Evolutionary conservation across 2,888 invertebrate species (phyloP), one percentile per base, ranked within the genome.

Genomic region (Eilema griseolum): DNA sequence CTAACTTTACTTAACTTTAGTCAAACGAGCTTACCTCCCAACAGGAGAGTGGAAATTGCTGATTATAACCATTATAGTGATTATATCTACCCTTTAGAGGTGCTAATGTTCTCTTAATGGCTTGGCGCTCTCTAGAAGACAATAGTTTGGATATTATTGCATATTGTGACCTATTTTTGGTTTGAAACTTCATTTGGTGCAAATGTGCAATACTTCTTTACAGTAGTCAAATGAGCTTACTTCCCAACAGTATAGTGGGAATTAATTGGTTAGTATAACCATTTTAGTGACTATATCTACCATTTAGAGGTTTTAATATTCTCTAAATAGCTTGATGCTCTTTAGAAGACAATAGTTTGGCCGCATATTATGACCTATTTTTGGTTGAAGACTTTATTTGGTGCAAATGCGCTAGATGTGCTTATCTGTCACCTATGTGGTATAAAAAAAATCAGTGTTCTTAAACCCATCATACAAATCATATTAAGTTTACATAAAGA

Each of bases 1-100:
- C 59, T 71, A 65, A 65, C 69, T 80, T 68, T 65, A 68, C 73
- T 71, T 71, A 65, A 65, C 69, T 80, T 68, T 65, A 68, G 72
- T 71, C 72, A 67, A 79, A 78, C 71, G 67, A 74, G 63, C 74
- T 78, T 79, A 76, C 69, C 72, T 74, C 59, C 65, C 71, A 67
- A 67, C 56, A 33, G 67, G 57, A 67, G 66, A 68, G 61, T 67
- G 71, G 66, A 75, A 16, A 80, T 77, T 72, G 73, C 72, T 72
- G 69, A 73, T 80, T 78, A 78, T 66, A 72, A 69, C 62, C 67
- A 76, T 71, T 56, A 63, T 71, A 66, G 71, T 61, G 65, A 77
- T 80, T 72, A 77, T 26, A 67, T 46, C 57, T 24, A 59, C 64
- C 74, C 67, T 73, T 72, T 69, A 69, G 67, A 57, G 66, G 64